Conservation (phyloP, 2,113 vertebrate species). For the Macrotis lagotis region DNA sequence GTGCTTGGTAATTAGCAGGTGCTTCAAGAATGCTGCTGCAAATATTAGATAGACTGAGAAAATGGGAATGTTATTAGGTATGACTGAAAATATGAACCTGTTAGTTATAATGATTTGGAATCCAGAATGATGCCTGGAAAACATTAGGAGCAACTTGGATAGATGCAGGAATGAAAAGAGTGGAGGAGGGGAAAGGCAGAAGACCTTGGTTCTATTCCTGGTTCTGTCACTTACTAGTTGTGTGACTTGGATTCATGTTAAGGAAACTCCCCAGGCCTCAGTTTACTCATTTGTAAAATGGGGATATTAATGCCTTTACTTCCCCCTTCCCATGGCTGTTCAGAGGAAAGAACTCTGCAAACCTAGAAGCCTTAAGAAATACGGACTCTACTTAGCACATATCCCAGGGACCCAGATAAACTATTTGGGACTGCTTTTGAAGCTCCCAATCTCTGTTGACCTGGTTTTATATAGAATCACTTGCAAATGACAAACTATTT, state of each 20-base stretch:
- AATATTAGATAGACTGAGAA: background rate
- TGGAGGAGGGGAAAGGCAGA: background rate
- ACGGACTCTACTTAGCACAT: background rate
- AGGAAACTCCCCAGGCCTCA: background rate
- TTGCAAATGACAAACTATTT: constrained; percentile 66
- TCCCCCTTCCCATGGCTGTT: background rate
- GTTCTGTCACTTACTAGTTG: background rate
- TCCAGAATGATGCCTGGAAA: background rate
- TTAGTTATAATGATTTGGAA: background rate
- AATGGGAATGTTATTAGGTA: background rate
- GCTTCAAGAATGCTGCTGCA: background rate
- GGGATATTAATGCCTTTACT: background rate
- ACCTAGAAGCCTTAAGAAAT: background rate
- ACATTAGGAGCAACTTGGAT: background rate
- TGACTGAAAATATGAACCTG: background rate
- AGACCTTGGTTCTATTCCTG: background rate
- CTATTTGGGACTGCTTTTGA: constrained; percentile 15
- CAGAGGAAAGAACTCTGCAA: background rate
- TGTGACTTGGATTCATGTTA: background rate
- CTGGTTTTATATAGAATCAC: constrained; percentile 47
- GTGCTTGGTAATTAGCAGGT: background rate
- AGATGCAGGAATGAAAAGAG: background rate
- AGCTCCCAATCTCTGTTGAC: constrained; percentile 30
- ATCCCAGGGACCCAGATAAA: constrained; percentile 11
- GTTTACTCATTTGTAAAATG: background rate